Evolutionary conservation across 2,113 vertebrate species (phyloP), one percentile per base, ranked within the genome.

Genomic region (Xiphophorus hellerii): DNA sequence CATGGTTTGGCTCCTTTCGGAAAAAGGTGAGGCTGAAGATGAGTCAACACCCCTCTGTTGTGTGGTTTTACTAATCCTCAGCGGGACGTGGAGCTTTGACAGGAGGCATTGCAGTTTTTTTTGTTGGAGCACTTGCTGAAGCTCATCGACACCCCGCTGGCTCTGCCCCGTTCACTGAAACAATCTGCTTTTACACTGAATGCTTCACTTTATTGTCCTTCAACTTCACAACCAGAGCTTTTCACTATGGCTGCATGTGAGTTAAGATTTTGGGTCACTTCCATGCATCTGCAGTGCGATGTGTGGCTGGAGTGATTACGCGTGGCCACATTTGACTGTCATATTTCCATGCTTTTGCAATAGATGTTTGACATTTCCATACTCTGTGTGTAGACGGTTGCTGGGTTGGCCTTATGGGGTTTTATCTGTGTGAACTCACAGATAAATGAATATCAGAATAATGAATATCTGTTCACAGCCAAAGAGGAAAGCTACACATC

Each of bases 51-150:
- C 0, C 10, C 78, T 69, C 74, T 71, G 76, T 64, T 29, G 61
- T 28, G 62, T 61, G 72, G 71, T 33, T 82, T 5, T 85, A 78
- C 73, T 30, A 31, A 84, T 70, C 81, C 82, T 79, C 79, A 29
- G 58, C 62, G 87, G 90, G 83, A 91, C 85, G 82, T 30, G 39
- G 72, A 70, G 84, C 73, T 88, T 77, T 74, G 81, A 66, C 70
- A 81, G 71, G 74, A 79, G 76, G 82, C 87, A 81, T 87, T 92
- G 92, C 91, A 91, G 90, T 44, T 80, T 78, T 83, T 80, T 85
- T 74, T 30, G 12, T 42, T 42, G 76, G 75, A 88, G 77, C 68
- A 71, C 76, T 83, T 67, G 62, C 70, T 84, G 85, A 71, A 90
- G 44, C 44, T 48, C 44, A 48, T 48, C 51, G 51, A 58, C 51